phyloP scores from a whole-genome alignment of 2,113 vertebrate species.

The Xiphias gladius region DNA sequence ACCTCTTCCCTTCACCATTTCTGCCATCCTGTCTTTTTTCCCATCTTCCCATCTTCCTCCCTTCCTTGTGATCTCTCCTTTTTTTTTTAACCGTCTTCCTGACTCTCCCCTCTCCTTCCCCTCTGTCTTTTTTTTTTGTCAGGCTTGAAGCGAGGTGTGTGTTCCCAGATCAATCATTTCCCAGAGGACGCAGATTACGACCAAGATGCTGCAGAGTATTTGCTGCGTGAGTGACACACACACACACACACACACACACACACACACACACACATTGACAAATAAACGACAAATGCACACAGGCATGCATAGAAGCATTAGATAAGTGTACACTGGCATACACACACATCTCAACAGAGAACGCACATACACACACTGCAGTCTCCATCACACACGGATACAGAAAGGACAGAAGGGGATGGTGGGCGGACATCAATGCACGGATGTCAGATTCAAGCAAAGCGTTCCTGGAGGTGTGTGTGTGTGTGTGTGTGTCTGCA shows the following conservation, averaged over 20 bases:
- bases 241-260: slow-evolving; percentile 9
- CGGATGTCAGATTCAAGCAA: slow-evolving; percentile 69
- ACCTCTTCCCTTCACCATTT: neutral
- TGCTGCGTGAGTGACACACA: slow-evolving; percentile 87
- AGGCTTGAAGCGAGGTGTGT: slow-evolving; percentile 92
- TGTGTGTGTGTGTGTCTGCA: slow-evolving; percentile 23
- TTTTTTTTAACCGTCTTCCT: neutral
- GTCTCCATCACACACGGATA: slow-evolving; percentile 37
- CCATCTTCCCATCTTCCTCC: neutral
- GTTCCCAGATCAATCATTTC: slow-evolving; percentile 95
- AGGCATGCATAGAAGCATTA: slow-evolving; percentile 27
- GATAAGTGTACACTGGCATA: slow-evolving; percentile 27
- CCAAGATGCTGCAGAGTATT: slow-evolving; percentile 94
- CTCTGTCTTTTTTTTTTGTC: slow-evolving; percentile 32
- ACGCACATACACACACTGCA: slow-evolving; percentile 10
- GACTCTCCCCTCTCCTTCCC: slow-evolving; percentile 1
- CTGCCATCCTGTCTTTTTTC: neutral
- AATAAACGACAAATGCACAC: neutral
- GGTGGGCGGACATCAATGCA: slow-evolving; percentile 77
- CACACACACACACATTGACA: slow-evolving; percentile 24
- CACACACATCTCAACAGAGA: slow-evolving; percentile 13
- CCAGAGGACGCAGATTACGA: slow-evolving; percentile 95
- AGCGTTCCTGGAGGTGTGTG: slow-evolving; percentile 58
- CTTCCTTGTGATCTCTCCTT: neutral
- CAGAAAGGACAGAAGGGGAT: slow-evolving; percentile 71